Conservation (phyloP, 2,797 vertebrate genomes). For the Periophthalmus magnuspinnatus region DNA sequence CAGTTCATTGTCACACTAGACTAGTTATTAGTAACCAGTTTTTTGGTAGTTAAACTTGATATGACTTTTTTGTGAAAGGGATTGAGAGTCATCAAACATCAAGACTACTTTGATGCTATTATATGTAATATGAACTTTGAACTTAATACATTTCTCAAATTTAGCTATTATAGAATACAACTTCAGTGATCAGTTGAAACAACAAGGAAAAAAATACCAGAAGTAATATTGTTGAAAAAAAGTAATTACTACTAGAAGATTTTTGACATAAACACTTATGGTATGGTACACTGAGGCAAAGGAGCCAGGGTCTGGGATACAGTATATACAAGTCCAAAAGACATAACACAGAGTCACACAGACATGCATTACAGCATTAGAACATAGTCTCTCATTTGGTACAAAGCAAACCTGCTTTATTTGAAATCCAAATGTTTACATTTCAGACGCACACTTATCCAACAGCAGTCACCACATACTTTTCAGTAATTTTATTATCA, state of each 20-base stretch:
- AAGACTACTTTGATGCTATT: background rate
- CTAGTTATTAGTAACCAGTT: background rate
- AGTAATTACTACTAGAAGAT: constrained; percentile 53
- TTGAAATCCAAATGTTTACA: constrained; percentile 47
- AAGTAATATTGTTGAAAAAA: constrained; percentile 32
- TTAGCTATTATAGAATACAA: background rate
- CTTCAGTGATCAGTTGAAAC: background rate
- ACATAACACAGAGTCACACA: constrained; percentile 39
- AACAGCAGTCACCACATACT: constrained; percentile 66
- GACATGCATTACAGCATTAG: constrained; percentile 48
- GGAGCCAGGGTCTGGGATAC: constrained; percentile 33
- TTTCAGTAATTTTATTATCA: constrained; percentile 80
- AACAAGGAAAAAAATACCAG: constrained; percentile 25
- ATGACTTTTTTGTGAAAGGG: background rate
- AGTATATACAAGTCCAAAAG: constrained; percentile 44
- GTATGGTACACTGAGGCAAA: constrained; percentile 51
- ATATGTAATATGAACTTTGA: no score
- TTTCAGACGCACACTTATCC: constrained; percentile 69
- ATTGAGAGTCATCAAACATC: background rate
- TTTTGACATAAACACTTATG: constrained; percentile 63
- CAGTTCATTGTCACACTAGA: background rate
- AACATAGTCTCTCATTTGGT: constrained; percentile 37
- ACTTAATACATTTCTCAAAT: background rate
- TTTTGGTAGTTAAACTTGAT: background rate
- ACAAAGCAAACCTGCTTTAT: constrained; percentile 50